A percentile compares a stretch with the other conserved stretches of the same genome.
Evolutionary conservation across 2,797 vertebrate genomes (phyloP).

Genomic region (Chelonia mydas): DNA sequence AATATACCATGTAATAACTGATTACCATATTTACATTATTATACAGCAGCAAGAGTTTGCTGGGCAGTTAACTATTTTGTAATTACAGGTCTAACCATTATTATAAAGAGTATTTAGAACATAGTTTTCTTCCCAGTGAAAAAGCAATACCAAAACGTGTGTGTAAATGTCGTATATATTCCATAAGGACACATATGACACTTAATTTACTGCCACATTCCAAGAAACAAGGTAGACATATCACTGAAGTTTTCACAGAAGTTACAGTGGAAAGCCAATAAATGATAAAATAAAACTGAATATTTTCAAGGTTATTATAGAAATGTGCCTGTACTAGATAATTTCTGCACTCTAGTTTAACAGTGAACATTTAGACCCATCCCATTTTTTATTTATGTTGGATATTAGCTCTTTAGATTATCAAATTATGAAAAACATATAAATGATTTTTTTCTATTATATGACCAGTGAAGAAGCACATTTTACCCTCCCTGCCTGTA

Average conservation of each 20-base stretch:
- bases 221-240: background rate
- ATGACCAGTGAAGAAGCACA: constrained; percentile 22
- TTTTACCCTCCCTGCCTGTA: background rate
- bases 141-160: background rate
- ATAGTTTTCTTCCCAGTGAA: background rate
- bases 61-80: background rate
- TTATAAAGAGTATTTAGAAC: background rate
- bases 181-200: background rate
- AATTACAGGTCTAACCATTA: background rate
- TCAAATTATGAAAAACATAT: background rate
- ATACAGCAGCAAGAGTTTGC: background rate
- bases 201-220: background rate
- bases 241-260: background rate
- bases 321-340: background rate
- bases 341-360: background rate
- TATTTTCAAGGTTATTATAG: background rate
- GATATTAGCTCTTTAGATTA: background rate
- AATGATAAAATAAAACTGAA: background rate
- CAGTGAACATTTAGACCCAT: background rate
- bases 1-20: background rate
- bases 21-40: background rate
- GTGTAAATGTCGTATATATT: rapidly evolving
- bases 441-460: background rate
- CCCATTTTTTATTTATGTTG: background rate
- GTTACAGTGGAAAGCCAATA: background rate